Conservation (phyloP, 2,888 invertebrate species). For the Oligia fasciuncula region DNA sequence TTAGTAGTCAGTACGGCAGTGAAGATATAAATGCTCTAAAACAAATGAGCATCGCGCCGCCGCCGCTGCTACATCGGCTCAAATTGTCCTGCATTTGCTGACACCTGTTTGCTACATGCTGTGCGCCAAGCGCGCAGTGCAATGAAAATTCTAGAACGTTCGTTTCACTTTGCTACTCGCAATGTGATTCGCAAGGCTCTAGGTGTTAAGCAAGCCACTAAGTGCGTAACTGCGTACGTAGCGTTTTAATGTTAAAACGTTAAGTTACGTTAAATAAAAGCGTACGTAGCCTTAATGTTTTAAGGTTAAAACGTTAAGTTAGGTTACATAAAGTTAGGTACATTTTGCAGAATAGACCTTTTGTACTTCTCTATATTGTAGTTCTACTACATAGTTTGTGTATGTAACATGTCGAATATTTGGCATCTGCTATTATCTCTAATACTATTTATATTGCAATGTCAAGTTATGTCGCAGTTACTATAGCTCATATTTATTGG, state of each 20-base stretch:
- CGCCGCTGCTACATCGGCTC: neutral
- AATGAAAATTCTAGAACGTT: neutral
- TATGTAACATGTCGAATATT: constrained; percentile 32
- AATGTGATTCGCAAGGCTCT: too few species aligned
- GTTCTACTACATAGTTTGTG: constrained; percentile 17
- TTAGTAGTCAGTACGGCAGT: neutral
- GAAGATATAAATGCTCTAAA: neutral
- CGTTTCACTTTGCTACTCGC: neutral
- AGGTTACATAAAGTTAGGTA: too few species aligned
- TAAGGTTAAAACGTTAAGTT: too few species aligned
- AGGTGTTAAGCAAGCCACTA: too few species aligned
- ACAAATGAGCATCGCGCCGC: neutral
- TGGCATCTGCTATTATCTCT: constrained; percentile 41
- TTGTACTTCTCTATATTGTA: neutral
- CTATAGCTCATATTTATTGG: constrained; percentile 17
- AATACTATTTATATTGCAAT: constrained; percentile 46
- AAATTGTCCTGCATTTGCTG: neutral
- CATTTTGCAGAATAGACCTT: constrained; percentile 12
- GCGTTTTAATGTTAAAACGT: neutral
- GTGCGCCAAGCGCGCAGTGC: neutral
- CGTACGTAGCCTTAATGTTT: neutral
- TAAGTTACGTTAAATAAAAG: too few species aligned
- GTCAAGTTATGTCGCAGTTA: constrained; percentile 38
- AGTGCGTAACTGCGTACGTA: neutral
- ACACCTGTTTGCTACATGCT: neutral